These are phyloP conservation scores for Delichon dasypus DNA, from an alignment of 2,797 vertebrate species.

Conservation along the genomic window DNA sequence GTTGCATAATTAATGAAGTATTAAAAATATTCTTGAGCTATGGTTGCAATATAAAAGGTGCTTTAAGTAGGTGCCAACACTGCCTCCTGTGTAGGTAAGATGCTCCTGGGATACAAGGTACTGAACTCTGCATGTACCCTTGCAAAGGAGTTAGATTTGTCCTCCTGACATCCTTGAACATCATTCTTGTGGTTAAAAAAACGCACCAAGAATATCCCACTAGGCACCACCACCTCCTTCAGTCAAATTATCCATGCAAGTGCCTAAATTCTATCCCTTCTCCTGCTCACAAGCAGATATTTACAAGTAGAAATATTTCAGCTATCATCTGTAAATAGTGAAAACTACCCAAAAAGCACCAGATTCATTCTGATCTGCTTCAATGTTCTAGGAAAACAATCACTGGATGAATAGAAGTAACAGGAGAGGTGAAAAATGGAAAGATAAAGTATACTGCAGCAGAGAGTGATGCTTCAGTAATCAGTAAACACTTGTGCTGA, in stretches of 20 bases:
- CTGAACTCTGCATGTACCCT: not conserved
- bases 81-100: not conserved
- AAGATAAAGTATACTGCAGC: not conserved
- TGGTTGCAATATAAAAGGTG: not conserved
- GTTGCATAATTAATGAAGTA: not conserved
- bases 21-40: not conserved
- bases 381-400: not conserved
- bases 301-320: not conserved
- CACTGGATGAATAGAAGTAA: not conserved
- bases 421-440: not conserved
- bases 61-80: not conserved
- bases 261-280: not conserved
- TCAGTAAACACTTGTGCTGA: rapidly evolving
- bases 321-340: not conserved
- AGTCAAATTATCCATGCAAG: not conserved
- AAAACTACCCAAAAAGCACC: not conserved
- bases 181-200: not conserved
- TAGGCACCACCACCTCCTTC: not conserved
- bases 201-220: not conserved
- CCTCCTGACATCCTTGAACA: not conserved
- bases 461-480: not conserved
- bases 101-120: not conserved
- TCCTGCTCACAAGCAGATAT: not conserved
- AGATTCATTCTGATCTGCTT: not conserved
- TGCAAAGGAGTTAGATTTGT: not conserved